Percentiles rank a stretch among this genome's conserved stretches.
Conservation (phyloP, 2,113 vertebrate genomes). For the Lontra canadensis region DNA sequence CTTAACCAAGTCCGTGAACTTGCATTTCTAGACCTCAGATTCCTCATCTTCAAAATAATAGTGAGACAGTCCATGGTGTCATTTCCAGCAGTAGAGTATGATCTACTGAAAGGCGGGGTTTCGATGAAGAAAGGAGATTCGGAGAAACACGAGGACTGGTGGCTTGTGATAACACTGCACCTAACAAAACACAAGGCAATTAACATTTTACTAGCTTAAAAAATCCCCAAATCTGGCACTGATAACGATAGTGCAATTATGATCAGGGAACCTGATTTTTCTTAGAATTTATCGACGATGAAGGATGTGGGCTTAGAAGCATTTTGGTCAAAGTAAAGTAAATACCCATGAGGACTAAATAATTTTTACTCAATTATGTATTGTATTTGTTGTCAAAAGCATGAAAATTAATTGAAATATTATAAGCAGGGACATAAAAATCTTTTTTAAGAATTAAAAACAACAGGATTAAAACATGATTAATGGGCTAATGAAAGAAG, state of each 20-base stretch:
- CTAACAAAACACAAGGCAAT: background rate
- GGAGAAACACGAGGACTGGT: background rate
- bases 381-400: background rate
- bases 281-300: background rate
- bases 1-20: background rate
- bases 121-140: background rate
- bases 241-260: background rate
- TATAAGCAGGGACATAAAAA: background rate
- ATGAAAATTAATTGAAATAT: slow-evolving; percentile 5
- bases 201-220: background rate
- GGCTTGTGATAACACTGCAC: background rate
- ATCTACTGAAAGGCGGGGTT: background rate
- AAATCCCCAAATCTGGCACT: background rate
- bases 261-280: background rate
- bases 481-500: background rate
- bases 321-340: background rate
- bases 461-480: background rate
- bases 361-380: background rate
- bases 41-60: background rate
- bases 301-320: background rate
- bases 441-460: background rate
- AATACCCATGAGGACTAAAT: background rate
- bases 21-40: background rate
- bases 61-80: background rate
- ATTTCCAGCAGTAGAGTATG: background rate